Evolutionary conservation across 2,797 vertebrate species (phyloP), one percentile per base, ranked within the genome.

Genomic region (Nannoperca australis): DNA sequence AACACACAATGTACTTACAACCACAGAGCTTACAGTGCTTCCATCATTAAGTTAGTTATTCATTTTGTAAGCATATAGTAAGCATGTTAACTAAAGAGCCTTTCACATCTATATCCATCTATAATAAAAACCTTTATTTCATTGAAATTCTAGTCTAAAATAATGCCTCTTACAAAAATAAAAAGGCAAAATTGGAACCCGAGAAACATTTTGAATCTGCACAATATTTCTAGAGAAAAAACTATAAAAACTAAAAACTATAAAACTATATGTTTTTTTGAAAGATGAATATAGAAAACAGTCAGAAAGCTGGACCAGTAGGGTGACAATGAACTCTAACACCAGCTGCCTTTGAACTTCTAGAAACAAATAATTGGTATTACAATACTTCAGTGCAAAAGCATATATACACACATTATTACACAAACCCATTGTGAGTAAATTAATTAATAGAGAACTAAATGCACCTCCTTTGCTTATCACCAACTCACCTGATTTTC

Each of bases 1-100:
- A 50, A 72, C 63, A 72, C 61, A 69, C 22, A 66, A 18, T 65
- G 55, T 36, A 66, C 12, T 55, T 45, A 64, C 22, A 82, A 53
- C 7, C 53, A 42, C 44, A 65, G 7, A 78, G 38, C 22, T 54
- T 53, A 68, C 22, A 75, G 12, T n/a, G 8, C 40, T 36, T 64
- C 24, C 34, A 73, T 54, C n/a, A 59, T 44, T 42, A 38, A 50
- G 32, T 38, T 47, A 62, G 44, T 54, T 50, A 40, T 18, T 40
- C 13, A 18, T 58, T 53, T 65, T 51, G 20, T 42, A 49, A 70
- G 5, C 5, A 76, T 10, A 78, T 10, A 38, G 18, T 22, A 20
- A 20, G 32, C 53, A 76, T 59, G 24, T 64, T 64, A 27, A 63
- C 63, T 5, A 44, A 40, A 54, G 15, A 20, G 1, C 5, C 1